Conservation (phyloP, 2,888 invertebrate genomes). For the Cataglyphis cursor region DNA sequence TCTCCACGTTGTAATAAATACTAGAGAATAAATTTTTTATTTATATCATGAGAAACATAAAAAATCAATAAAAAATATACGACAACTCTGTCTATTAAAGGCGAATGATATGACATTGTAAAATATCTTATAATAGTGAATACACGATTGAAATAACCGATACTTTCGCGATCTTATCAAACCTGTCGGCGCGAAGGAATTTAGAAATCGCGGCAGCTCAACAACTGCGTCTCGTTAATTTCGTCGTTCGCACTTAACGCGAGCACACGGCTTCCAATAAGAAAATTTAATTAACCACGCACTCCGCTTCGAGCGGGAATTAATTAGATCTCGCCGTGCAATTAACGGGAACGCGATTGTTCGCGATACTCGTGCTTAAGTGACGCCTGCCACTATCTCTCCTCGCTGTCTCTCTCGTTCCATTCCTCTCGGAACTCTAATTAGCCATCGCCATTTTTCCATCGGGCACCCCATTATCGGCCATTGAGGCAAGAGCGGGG, state of each 20-base stretch:
- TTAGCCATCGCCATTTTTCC: constrained; percentile 82
- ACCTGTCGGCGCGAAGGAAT: constrained; percentile 16
- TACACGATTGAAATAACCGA: neutral
- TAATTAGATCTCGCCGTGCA: constrained; percentile 66
- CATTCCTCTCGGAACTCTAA: constrained; percentile 69
- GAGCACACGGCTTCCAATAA: constrained; percentile 57
- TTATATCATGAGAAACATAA: neutral
- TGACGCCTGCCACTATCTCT: constrained; percentile 55
- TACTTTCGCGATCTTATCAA: neutral
- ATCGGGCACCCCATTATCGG: constrained; percentile 82
- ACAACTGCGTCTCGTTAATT: constrained; percentile 71
- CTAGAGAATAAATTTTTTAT: neutral
- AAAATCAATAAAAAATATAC: neutral
- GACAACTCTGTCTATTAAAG: neutral
- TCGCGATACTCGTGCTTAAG: constrained; percentile 58
- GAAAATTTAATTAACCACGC: constrained; percentile 65
- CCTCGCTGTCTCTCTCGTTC: constrained; percentile 40
- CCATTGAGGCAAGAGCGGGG: constrained; percentile 77
- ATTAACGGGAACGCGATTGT: constrained; percentile 70
- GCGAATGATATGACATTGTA: neutral
- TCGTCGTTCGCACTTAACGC: constrained; percentile 55
- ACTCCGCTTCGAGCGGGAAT: constrained; percentile 57
- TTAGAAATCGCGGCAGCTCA: constrained; percentile 52
- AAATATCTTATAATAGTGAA: neutral
- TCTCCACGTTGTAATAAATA: neutral